Evolutionary conservation across 2,888 invertebrate genomes (phyloP), one percentile per base, ranked within the genome.

Genomic region (Spodoptera exigua): DNA sequence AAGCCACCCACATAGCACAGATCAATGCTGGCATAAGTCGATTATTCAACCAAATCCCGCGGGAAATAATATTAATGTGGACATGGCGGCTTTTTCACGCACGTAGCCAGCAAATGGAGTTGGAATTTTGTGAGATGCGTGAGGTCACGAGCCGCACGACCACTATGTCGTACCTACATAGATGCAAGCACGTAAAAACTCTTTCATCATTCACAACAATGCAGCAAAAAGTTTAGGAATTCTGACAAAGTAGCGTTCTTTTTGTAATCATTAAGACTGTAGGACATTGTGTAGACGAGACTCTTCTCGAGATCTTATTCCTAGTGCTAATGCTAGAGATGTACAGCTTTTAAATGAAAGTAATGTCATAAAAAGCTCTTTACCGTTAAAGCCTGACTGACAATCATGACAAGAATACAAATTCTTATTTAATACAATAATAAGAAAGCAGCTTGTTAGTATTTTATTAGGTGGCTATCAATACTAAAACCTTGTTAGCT

Each of bases 51-150:
- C 55, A 76, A 74, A 73, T 78, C 85, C 81, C 78, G 69, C 65
- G 80, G 85, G 85, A 86, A 85, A 86, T 85, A 83, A 80, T 83
- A 81, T 84, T 80, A 78, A 79, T 86, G 81, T 82, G 80, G 77
- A 75, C 78, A 83, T 80, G 82, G 75, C 78, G 78, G 81, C 78
- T 80, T 87, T 87, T 90, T 89, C 86, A 91, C 86, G 91, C 91
- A 89, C 90, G 89, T 89, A 87, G 80, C 69, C 78, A 77, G 76
- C 82, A 83, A 89, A 90, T 89, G 85, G 86, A 83, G 82, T 84
- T 76, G 78, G 83, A 88, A 88, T 88, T 89, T 89, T 81, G 86
- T 77, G 85, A 86, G 86, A 88, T 84, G 85, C 87, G 86, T 86
- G 88, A 85, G 87, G 89, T 89, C 90, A 88, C 88, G 87, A 78